Conservation (phyloP, 37 sponge, comb jelly and placozoan species). For the Mnemiopsis leidyi region DNA sequence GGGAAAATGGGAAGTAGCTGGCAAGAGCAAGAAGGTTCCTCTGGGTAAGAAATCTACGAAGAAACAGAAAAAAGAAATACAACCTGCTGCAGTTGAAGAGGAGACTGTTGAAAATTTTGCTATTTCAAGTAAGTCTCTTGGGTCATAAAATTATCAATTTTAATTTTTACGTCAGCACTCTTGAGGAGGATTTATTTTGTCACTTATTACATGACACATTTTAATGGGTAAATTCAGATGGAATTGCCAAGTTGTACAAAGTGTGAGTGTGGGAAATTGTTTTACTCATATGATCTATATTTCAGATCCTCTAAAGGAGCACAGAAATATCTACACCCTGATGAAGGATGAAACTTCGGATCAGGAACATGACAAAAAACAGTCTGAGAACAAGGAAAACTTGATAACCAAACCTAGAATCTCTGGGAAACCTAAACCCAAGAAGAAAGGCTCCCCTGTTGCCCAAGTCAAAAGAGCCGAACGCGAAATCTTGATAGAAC, state of each 20-base stretch:
- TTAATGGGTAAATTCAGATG: too few relatives aligned
- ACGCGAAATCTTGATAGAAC: not conserved
- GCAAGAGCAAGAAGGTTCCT: conserved; percentile 19
- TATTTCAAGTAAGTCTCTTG: not conserved
- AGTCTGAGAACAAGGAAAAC: not conserved
- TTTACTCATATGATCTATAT: too few relatives aligned
- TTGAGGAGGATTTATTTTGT: too few relatives aligned
- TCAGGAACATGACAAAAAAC: not conserved
- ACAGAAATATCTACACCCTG: conserved; percentile 4
- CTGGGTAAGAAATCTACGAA: conserved; percentile 9
- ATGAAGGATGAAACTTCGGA: conserved; percentile 15
- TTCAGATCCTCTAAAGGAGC: conserved; percentile 63
- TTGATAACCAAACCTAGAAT: conserved; percentile 7
- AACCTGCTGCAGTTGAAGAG: not conserved
- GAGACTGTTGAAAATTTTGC: not conserved
- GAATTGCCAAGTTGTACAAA: too few relatives aligned
- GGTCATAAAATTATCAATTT: too few relatives aligned
- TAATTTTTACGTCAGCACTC: too few relatives aligned
- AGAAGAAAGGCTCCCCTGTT: not conserved
- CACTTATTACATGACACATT: too few relatives aligned
- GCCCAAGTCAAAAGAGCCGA: not conserved
- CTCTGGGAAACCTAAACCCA: not conserved
- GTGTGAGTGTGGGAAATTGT: too few relatives aligned
- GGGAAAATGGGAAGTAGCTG: conserved; percentile 43
- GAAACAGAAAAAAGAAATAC: conserved; percentile 38